Percentiles rank a stretch among this genome's conserved stretches.
phyloP scores from a whole-genome alignment of 2,888 invertebrate genomes.

The Platycheirus albimanus region DNA sequence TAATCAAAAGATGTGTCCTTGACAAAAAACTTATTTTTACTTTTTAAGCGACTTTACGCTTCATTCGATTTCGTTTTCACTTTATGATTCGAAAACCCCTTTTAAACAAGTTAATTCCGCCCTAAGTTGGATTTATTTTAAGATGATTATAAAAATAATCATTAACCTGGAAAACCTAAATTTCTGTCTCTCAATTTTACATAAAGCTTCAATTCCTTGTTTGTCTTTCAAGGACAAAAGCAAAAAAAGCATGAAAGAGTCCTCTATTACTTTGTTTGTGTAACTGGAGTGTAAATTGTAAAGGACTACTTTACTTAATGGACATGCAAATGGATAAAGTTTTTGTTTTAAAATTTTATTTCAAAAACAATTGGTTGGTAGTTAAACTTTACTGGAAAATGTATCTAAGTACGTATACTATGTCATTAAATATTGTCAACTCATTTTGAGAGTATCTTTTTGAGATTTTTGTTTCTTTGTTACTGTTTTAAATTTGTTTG shows the following conservation, averaged over 20 bases:
- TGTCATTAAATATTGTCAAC: neutral
- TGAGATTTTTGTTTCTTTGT: neutral
- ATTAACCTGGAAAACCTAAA: neutral
- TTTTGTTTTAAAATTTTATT: neutral
- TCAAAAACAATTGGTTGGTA: neutral
- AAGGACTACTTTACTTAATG: neutral
- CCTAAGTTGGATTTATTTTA: neutral
- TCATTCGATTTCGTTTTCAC: neutral
- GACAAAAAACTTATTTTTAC: neutral
- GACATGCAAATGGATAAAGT: neutral
- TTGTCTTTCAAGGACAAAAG: neutral
- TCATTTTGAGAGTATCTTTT: neutral
- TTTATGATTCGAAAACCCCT: neutral
- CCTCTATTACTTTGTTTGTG: neutral
- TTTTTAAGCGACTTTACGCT: neutral
- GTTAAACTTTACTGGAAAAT: neutral
- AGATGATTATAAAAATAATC: neutral
- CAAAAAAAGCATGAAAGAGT: neutral
- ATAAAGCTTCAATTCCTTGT: neutral
- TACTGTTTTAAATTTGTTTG: neutral
- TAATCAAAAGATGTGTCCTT: no score
- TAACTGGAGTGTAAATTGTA: neutral
- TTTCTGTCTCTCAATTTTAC: neutral
- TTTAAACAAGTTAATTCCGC: neutral
- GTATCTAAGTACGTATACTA: neutral